phyloP scores from a whole-genome alignment of 2,888 invertebrate species.

The Junonia oenone region DNA sequence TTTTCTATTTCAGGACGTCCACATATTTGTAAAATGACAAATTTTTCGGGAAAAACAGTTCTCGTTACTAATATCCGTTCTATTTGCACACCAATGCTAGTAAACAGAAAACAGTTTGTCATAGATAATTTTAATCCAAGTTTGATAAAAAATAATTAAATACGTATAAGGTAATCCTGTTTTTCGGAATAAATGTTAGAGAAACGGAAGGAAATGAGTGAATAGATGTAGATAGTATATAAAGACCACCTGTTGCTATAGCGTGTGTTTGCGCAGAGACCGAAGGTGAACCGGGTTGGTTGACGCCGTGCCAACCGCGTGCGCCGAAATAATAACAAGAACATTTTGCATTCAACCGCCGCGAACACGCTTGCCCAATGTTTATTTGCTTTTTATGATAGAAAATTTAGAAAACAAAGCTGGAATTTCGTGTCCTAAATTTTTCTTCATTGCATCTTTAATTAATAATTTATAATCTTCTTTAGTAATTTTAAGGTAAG shows the following conservation, averaged over 20 bases:
- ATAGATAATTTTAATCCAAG: not conserved
- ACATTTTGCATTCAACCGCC: conserved; percentile 34
- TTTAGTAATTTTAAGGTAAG: too few species aligned
- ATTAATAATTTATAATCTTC: too few species aligned
- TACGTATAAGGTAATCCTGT: not conserved
- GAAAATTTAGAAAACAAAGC: conserved; percentile 6
- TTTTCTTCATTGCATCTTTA: too few species aligned
- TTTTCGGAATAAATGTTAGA: not conserved
- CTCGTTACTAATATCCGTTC: not conserved
- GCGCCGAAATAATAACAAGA: conserved; percentile 45
- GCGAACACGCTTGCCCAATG: conserved; percentile 26
- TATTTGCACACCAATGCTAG: not conserved
- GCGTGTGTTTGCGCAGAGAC: conserved; percentile 7
- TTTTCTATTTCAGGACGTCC: not conserved
- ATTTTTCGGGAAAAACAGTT: not conserved
- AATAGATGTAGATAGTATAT: conserved; percentile 4
- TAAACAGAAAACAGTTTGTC: not conserved
- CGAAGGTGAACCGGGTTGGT: conserved; percentile 64
- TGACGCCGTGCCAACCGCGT: conserved; percentile 62
- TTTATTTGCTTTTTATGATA: conserved; percentile 25
- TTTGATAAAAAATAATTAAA: not conserved
- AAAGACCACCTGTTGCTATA: conserved; percentile 22
- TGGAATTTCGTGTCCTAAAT: too few species aligned
- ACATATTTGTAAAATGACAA: not conserved
- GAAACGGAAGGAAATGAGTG: conserved; percentile 17